Conservation (phyloP, 1,140 invertebrate genomes). For the Callitettix versicolor region DNA sequence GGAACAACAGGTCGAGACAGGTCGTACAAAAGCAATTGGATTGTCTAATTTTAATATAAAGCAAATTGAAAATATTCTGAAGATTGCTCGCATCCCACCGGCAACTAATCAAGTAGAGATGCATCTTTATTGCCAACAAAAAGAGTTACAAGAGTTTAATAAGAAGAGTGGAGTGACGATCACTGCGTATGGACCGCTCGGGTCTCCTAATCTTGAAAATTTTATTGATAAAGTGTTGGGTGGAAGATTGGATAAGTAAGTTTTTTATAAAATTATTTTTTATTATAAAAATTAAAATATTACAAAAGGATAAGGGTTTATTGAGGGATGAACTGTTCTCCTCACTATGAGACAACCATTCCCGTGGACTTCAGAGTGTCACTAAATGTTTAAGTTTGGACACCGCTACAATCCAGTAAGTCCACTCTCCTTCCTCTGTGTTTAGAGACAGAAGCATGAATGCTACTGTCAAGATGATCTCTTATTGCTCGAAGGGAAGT, state of each 20-base stretch:
- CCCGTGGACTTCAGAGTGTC: too few relatives aligned
- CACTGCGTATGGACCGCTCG: conserved; percentile 50
- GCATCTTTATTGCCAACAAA: conserved; percentile 51
- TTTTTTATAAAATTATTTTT: background rate
- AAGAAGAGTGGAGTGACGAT: conserved; percentile 39
- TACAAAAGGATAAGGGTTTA: background rate
- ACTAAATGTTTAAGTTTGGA: too few relatives aligned
- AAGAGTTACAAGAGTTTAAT: conserved; percentile 44
- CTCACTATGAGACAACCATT: too few relatives aligned
- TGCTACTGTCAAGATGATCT: too few relatives aligned
- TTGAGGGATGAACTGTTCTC: too few relatives aligned
- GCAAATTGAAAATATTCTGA: conserved; percentile 53
- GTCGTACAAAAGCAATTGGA: conserved; percentile 57
- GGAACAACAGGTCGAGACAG: conserved; percentile 57
- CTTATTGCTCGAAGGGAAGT: too few relatives aligned
- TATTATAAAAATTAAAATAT: background rate
- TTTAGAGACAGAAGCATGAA: too few relatives aligned
- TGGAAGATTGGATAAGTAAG: conserved; percentile 24
- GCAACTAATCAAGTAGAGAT: conserved; percentile 59
- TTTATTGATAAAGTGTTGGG: conserved; percentile 3
- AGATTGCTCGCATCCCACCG: conserved; percentile 52
- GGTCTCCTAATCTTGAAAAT: conserved; percentile 24
- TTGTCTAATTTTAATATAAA: conserved; percentile 69
- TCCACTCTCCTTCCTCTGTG: too few relatives aligned
- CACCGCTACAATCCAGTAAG: too few relatives aligned